Percentiles rank a stretch among this genome's conserved stretches.
phyloP scores from a whole-genome alignment of 1,140 invertebrate species.

The Eufriesea mexicana region DNA sequence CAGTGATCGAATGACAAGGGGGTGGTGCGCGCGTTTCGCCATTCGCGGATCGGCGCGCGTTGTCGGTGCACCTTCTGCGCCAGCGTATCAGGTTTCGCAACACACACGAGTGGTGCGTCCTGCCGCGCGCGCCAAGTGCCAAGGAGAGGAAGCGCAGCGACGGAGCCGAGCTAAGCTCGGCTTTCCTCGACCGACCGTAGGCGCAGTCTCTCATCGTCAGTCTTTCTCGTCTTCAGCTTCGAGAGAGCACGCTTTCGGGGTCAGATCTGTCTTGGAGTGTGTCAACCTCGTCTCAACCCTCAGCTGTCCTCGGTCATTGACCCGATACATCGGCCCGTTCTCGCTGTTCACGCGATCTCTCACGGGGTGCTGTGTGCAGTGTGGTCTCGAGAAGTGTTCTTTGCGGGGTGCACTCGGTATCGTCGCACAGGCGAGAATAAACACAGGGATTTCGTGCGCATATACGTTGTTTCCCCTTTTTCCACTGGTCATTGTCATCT shows the following conservation, averaged over 20 bases:
- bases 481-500: constrained; percentile 1
- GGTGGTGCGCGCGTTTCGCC: constrained; percentile 54
- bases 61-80: constrained; percentile 49
- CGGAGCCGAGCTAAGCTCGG: constrained; percentile 56
- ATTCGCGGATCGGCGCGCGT: constrained; percentile 58
- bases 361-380: constrained; percentile 32
- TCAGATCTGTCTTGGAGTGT: constrained; percentile 32
- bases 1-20: constrained; percentile 57
- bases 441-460: neutral
- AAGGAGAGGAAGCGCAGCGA: constrained; percentile 64
- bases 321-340: constrained; percentile 20
- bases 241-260: constrained; percentile 37
- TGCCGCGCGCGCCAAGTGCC: constrained; percentile 61
- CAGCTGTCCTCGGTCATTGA: constrained; percentile 53
- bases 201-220: constrained; percentile 53
- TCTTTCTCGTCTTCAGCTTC: constrained; percentile 14
- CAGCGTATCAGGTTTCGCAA: constrained; percentile 48
- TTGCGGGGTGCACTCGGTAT: constrained; percentile 2
- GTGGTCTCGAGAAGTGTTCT: constrained; percentile 21
- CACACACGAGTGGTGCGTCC: constrained; percentile 52
- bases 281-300: constrained; percentile 23
- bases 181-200: constrained; percentile 52
- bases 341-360: constrained; percentile 42
- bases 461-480: neutral
- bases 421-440: constrained; percentile 3